These are phyloP conservation scores for Cherax destructor DNA, from an alignment of 1,140 invertebrate genomes.

Conservation along the genomic window DNA sequence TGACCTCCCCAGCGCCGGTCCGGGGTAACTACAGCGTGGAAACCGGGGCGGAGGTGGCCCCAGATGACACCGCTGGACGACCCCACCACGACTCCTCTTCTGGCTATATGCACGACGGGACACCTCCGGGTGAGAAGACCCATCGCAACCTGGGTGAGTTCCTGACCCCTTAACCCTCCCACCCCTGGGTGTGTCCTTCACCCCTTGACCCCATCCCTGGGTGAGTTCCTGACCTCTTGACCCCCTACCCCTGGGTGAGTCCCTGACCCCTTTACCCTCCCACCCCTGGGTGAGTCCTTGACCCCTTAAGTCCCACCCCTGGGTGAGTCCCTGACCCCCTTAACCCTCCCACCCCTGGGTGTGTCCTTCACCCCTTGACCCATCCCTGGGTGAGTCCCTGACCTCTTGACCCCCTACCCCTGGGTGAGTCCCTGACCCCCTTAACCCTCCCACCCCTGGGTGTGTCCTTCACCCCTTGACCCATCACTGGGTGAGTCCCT, in stretches of 20 bases:
- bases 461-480: background rate
- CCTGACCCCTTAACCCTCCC: background rate
- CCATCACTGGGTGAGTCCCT: too few relatives aligned
- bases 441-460: background rate
- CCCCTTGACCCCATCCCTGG: background rate
- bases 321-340: background rate
- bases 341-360: background rate
- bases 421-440: background rate
- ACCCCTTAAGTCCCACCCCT: too few relatives aligned
- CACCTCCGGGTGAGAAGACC: conserved; percentile 24
- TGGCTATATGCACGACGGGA: conserved; percentile 38
- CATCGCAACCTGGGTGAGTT: conserved; percentile 32
- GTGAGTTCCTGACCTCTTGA: background rate
- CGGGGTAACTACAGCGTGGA: conserved; percentile 81
- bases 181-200: background rate
- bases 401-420: background rate
- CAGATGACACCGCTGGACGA: background rate
- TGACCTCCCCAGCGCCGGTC: conserved; percentile 72
- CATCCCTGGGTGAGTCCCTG: background rate
- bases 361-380: background rate
- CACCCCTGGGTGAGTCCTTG: background rate
- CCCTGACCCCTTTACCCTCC: background rate
- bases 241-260: background rate
- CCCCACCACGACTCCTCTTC: conserved; percentile 50
- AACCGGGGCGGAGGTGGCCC: conserved; percentile 74